These are phyloP conservation scores for Busseola fusca DNA, from an alignment of 2,888 invertebrate genomes.

Conservation along the genomic window DNA sequence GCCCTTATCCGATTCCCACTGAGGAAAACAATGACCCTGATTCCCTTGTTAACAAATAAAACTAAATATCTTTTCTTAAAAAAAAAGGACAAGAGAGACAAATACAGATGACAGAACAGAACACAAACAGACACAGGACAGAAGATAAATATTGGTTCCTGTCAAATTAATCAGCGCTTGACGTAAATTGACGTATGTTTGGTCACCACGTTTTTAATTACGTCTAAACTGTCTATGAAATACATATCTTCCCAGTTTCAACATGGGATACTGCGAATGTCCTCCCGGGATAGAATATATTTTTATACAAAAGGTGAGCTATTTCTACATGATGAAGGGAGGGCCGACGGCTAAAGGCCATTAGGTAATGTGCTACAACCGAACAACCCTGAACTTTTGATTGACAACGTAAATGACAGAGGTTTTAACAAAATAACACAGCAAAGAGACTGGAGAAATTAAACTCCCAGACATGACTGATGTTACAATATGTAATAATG, in stretches of 20 bases:
- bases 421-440: constrained; percentile 63
- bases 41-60: no score
- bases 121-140: no score
- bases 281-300: constrained; percentile 40
- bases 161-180: no score
- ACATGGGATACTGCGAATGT: constrained; percentile 22
- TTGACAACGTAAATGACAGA: constrained; percentile 76
- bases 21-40: constrained; percentile 13
- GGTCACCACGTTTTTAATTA: no score
- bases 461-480: constrained; percentile 28
- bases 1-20: neutral
- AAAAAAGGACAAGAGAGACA: no score
- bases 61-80: no score
- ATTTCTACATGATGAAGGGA: constrained; percentile 77
- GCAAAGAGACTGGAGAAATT: constrained; percentile 39
- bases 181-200: no score
- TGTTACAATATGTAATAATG: constrained; percentile 22
- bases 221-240: no score
- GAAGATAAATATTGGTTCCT: no score
- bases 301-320: constrained; percentile 70
- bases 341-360: constrained; percentile 74
- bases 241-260: constrained; percentile 6
- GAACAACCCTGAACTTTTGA: constrained; percentile 77
- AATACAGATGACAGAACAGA: no score
- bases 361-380: constrained; percentile 64